These are phyloP conservation scores for Caerostris extrusa DNA, from an alignment of 1,140 invertebrate species.

Conservation along the genomic window DNA sequence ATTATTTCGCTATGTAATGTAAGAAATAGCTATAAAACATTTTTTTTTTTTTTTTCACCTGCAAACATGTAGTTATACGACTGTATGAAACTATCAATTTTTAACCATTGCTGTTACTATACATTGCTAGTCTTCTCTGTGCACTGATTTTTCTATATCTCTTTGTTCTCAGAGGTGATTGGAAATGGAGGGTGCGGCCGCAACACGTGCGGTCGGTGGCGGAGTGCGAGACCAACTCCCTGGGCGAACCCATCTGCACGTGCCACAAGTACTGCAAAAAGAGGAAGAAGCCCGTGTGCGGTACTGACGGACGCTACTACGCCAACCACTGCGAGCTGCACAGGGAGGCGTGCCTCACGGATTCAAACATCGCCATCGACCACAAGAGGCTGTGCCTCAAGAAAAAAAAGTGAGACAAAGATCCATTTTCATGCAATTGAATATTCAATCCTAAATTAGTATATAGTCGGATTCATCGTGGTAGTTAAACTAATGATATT, in stretches of 20 bases:
- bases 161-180: neutral
- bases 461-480: too few species aligned
- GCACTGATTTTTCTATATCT: neutral
- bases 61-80: too few species aligned
- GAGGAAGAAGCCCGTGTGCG: slow-evolving; percentile 85
- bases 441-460: too few species aligned
- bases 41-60: too few species aligned
- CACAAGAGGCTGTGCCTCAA: slow-evolving; percentile 79
- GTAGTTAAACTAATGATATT: too few species aligned
- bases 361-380: slow-evolving; percentile 84
- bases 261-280: slow-evolving; percentile 85
- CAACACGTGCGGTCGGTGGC: slow-evolving; percentile 87
- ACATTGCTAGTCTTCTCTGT: neutral
- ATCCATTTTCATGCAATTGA: too few species aligned
- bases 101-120: too few species aligned
- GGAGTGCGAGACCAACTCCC: slow-evolving; percentile 85
- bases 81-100: too few species aligned
- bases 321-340: slow-evolving; percentile 90
- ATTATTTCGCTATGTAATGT: too few species aligned
- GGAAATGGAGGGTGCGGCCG: slow-evolving; percentile 82
- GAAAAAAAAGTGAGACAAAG: slow-evolving; percentile 78
- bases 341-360: slow-evolving; percentile 86
- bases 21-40: too few species aligned
- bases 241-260: slow-evolving; percentile 84
- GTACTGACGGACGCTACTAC: slow-evolving; percentile 88